These are phyloP conservation scores for Bombus vancouverensis DNA, from an alignment of 1,140 invertebrate genomes.

Conservation along the genomic window DNA sequence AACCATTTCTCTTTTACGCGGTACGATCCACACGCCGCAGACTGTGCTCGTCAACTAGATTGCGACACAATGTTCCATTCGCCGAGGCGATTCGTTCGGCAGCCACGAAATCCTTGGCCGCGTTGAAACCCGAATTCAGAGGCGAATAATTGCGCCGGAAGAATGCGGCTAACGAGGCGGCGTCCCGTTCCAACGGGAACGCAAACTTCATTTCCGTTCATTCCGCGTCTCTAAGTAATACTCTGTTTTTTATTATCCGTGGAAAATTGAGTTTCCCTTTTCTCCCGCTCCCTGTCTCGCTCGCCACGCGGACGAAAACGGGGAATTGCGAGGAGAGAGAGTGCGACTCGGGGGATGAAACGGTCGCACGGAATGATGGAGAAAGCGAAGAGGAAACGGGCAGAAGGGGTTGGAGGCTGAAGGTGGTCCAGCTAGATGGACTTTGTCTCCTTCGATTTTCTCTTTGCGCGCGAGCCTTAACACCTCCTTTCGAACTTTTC, in stretches of 20 bases:
- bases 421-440: slow-evolving; percentile 55
- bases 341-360: neutral
- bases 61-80: neutral
- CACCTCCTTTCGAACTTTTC: slow-evolving; percentile 67
- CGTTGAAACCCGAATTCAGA: slow-evolving; percentile 22
- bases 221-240: slow-evolving; percentile 50
- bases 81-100: neutral
- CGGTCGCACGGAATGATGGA: neutral
- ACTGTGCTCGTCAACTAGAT: neutral
- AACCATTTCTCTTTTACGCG: neutral
- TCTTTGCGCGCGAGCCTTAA: slow-evolving; percentile 63
- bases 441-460: slow-evolving; percentile 67
- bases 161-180: slow-evolving; percentile 47
- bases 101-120: neutral
- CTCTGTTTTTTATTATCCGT: slow-evolving; percentile 64
- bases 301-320: neutral
- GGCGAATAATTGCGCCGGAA: slow-evolving; percentile 34
- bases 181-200: neutral
- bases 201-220: slow-evolving; percentile 57
- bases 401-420: neutral
- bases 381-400: neutral
- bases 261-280: slow-evolving; percentile 68
- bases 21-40: neutral
- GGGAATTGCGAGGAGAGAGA: too few species aligned
- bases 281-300: slow-evolving; percentile 20